Conservation (phyloP, 2,797 vertebrate genomes). For the Anniella stebbinsi region DNA sequence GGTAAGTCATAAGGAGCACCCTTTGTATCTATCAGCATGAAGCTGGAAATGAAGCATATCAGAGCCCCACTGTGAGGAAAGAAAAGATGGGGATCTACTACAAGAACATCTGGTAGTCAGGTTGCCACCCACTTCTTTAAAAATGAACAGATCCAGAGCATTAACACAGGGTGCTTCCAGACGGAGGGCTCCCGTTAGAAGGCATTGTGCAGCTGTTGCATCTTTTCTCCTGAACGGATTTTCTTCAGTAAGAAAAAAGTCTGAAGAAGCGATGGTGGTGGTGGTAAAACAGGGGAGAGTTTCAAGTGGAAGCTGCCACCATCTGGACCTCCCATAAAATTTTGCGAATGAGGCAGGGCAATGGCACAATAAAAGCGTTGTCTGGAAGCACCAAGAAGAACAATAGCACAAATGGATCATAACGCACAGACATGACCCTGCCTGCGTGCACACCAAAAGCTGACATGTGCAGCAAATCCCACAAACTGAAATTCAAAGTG, state of each 20-base stretch:
- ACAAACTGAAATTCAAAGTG: rapidly evolving
- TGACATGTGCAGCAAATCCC: neutral
- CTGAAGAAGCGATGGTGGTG: too few species aligned
- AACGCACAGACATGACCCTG: neutral
- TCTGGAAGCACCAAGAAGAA: neutral
- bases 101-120: neutral
- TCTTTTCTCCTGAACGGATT: too few species aligned
- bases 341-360: too few species aligned
- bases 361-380: too few species aligned
- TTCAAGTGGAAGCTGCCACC: too few species aligned
- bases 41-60: conserved; percentile 53
- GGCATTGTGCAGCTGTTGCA: too few species aligned
- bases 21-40: conserved; percentile 44
- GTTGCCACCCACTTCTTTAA: neutral
- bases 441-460: neutral
- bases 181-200: too few species aligned
- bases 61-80: conserved; percentile 51
- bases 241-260: too few species aligned
- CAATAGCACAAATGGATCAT: neutral
- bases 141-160: neutral
- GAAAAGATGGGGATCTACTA: conserved; percentile 55
- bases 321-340: too few species aligned
- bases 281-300: too few species aligned
- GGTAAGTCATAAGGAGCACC: conserved; percentile 56
- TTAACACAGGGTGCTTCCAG: neutral